A percentile compares a stretch with the other conserved stretches of the same genome.
Conservation (phyloP, 2,888 invertebrate species). For the Octonoba sinensis region DNA sequence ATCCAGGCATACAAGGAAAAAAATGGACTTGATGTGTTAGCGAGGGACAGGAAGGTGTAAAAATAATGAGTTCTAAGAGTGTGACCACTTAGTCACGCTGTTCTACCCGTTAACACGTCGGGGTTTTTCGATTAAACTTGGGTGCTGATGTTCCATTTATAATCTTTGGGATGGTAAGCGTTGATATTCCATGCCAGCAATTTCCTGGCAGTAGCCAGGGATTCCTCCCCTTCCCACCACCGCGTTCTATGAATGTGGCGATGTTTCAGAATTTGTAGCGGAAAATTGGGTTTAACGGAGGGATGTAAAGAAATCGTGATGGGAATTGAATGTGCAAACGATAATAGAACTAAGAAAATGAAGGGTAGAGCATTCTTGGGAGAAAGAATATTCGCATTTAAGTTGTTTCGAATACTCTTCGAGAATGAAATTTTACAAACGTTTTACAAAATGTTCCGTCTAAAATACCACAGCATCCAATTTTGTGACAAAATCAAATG, state of each 20-base stretch:
- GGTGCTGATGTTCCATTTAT: constrained; percentile 21
- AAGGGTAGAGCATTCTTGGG: too few relatives aligned
- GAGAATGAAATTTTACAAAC: too few relatives aligned
- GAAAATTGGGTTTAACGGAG: constrained; percentile 31
- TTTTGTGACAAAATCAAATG: too few relatives aligned
- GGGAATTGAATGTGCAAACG: background rate
- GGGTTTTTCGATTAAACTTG: constrained; percentile 34
- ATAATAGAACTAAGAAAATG: too few relatives aligned
- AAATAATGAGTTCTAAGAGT: constrained; percentile 38
- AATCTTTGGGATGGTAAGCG: constrained; percentile 26
- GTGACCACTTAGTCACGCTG: constrained; percentile 55
- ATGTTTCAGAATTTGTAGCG: constrained; percentile 14
- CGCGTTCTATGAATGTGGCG: background rate
- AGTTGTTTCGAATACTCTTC: too few relatives aligned
- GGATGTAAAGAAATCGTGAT: constrained; percentile 10
- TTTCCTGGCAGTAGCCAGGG: background rate
- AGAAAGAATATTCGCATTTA: too few relatives aligned
- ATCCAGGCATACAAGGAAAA: constrained; percentile 7
- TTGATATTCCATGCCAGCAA: constrained; percentile 19
- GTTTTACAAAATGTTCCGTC: too few relatives aligned
- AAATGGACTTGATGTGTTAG: background rate
- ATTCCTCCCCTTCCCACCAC: background rate
- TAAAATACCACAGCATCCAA: too few relatives aligned
- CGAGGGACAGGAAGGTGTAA: constrained; percentile 21
- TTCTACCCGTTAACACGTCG: constrained; percentile 32